Conservation (phyloP, 2,797 vertebrate species). For the Sandelia bainsii region DNA sequence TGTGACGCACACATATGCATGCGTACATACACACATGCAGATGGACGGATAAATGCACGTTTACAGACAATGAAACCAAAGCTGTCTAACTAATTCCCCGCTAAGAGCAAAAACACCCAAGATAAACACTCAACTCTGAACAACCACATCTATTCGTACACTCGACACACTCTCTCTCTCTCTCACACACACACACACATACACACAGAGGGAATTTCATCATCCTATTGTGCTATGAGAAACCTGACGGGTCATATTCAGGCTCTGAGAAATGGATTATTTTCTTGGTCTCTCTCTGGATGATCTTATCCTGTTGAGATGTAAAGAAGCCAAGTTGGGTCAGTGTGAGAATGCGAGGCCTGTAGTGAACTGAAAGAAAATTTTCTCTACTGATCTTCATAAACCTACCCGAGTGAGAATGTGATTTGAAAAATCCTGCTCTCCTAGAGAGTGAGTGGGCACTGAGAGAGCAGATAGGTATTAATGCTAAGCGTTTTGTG, state of each 20-base stretch:
- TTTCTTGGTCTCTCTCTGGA: slow-evolving; percentile 68
- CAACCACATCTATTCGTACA: slow-evolving; percentile 20
- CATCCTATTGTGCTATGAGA: slow-evolving; percentile 68
- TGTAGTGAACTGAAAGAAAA: slow-evolving; percentile 9
- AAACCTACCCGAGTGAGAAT: slow-evolving; percentile 34
- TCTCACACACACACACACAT: not conserved
- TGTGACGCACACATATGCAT: slow-evolving; percentile 25
- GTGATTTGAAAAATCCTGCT: slow-evolving; percentile 25
- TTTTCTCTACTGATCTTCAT: slow-evolving; percentile 47
- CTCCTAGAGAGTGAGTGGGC: slow-evolving; percentile 42
- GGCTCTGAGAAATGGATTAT: slow-evolving; percentile 72
- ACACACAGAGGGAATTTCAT: slow-evolving; percentile 63
- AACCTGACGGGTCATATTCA: slow-evolving; percentile 60
- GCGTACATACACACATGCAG: slow-evolving; percentile 11
- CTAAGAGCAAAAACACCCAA: slow-evolving; percentile 65
- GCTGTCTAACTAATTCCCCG: slow-evolving; percentile 57
- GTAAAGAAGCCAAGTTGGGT: slow-evolving; percentile 62
- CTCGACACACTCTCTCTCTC: no score
- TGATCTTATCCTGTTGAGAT: slow-evolving; percentile 73
- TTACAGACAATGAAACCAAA: slow-evolving; percentile 61
- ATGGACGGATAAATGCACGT: slow-evolving; percentile 47
- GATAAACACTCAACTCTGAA: slow-evolving; percentile 57
- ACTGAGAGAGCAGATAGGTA: slow-evolving; percentile 41
- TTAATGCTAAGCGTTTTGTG: slow-evolving; percentile 43
- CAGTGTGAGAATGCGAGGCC: slow-evolving; percentile 32